phyloP scores from a whole-genome alignment of 2,797 vertebrate genomes.

The Acomys russatus region DNA sequence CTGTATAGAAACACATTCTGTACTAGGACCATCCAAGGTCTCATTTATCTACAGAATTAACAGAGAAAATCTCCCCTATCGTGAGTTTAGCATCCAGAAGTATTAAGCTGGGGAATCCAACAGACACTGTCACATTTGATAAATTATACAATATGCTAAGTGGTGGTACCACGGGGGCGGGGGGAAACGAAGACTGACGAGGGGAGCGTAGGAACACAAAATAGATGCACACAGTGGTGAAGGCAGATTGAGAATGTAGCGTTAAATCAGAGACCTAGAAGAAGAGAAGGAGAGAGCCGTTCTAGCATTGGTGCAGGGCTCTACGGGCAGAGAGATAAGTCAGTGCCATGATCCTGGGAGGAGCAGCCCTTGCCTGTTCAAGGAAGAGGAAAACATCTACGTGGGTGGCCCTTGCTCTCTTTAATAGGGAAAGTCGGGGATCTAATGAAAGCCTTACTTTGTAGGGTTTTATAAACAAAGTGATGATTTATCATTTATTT shows the following conservation, averaged over 20 bases:
- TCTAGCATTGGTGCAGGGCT: not conserved
- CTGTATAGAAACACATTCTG: not conserved
- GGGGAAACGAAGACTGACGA: not conserved
- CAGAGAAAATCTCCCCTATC: not conserved
- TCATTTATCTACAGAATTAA: not conserved
- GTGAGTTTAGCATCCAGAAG: not conserved
- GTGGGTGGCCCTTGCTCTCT: not conserved
- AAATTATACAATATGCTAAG: not conserved
- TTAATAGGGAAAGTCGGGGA: not conserved
- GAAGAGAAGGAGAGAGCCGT: not conserved
- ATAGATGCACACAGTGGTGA: not conserved
- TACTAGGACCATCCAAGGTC: not conserved
- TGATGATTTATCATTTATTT: not conserved
- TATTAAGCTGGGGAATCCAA: not conserved
- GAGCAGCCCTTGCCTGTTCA: not conserved
- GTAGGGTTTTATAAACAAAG: not conserved
- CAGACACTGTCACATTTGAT: not conserved
- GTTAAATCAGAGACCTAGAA: not conserved
- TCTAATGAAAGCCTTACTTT: not conserved
- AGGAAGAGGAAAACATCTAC: not conserved
- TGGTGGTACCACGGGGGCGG: not conserved
- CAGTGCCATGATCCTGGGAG: not conserved
- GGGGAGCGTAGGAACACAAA: not conserved
- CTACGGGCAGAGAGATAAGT: not conserved
- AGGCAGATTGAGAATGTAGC: not conserved